Base-by-base conservation (phyloP, 2,113 vertebrate species). In the Passer montanus region DNA sequence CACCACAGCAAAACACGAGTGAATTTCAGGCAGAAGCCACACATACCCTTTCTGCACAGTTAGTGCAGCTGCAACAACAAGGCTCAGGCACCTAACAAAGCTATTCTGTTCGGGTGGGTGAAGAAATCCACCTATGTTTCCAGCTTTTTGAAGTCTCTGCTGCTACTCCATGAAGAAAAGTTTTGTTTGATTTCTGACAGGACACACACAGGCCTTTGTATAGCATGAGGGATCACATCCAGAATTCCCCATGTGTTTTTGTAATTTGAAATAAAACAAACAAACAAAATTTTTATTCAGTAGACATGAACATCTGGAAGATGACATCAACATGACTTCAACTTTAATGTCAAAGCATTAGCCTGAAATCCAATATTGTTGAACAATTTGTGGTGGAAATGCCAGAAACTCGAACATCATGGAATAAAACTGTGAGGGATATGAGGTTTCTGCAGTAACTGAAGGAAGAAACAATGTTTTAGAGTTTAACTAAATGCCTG, bases 261-360 rank as follows among this genome's bases (percentile, higher is more conserved):
- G 78, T 62, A 82, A 49, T 91, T 93, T 83, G 75, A 86, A 95
- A 85, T 93, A 94, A 94, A 95, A 77, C 82, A 97, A 95, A 93
- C 60, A 93, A 95, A 96, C 75, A 91, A 44, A 67, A 76, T 90
- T 97, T 94, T 93, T 77, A n/a, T 91, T 78, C 94, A 76, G 85
- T 46, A 69, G 70, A 83, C 86, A 84, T 11, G 80, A 96, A 96
- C 95, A 97, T 95, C 95, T 97, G 93, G 90, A 97, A 96, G 94
- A 97, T 95, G 93, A 96, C 76, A 96, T 96, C 89, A 94, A 85
- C 63, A 84, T 90, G 91, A 97, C 86, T 96, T 94, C 90, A 94
- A 75, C 78, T 90, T 52, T 58, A 92, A 96, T 93, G 93, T 95
- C 55, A 92, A 95, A 95, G 59, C 37, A 1, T 66, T 79, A 80